Evolutionary conservation across 2,113 vertebrate genomes (phyloP).

Genomic region (Hippocampus zosterae): DNA sequence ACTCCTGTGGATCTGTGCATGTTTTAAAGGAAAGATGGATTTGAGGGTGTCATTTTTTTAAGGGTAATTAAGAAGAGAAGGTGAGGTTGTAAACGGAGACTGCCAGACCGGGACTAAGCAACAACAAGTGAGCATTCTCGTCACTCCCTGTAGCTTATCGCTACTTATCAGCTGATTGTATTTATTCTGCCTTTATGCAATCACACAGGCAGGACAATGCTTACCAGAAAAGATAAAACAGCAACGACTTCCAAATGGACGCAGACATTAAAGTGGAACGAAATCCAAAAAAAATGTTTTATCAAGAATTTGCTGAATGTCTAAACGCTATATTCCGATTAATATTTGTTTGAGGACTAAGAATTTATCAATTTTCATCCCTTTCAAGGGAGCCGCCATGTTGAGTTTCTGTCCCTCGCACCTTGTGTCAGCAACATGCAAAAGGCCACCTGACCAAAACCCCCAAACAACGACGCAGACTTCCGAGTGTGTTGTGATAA

Average conservation of each 20-base stretch:
- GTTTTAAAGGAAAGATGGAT: not conserved
- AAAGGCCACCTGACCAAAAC: too few species aligned
- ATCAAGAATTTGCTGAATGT: too few species aligned
- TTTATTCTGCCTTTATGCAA: conserved; percentile 2
- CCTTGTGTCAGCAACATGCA: too few species aligned
- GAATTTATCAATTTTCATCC: too few species aligned
- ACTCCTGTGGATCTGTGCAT: too few species aligned
- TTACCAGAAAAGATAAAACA: not conserved
- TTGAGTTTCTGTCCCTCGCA: too few species aligned
- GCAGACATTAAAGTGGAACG: not conserved
- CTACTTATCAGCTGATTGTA: not conserved
- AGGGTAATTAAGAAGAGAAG: not conserved
- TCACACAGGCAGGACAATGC: not conserved
- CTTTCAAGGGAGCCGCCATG: too few species aligned
- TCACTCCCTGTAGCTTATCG: not conserved
- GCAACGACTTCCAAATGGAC: not conserved
- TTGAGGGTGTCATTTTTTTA: not conserved
- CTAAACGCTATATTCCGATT: too few species aligned
- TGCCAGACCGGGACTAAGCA: not conserved
- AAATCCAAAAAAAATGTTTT: too few species aligned
- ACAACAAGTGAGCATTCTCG: not conserved
- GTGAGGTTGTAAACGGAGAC: not conserved
- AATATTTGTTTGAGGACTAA: too few species aligned
- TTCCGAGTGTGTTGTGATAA: too few species aligned
- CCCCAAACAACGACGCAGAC: too few species aligned